Base-by-base conservation (phyloP, 2,888 invertebrate species). In the Baccha elongata region DNA sequence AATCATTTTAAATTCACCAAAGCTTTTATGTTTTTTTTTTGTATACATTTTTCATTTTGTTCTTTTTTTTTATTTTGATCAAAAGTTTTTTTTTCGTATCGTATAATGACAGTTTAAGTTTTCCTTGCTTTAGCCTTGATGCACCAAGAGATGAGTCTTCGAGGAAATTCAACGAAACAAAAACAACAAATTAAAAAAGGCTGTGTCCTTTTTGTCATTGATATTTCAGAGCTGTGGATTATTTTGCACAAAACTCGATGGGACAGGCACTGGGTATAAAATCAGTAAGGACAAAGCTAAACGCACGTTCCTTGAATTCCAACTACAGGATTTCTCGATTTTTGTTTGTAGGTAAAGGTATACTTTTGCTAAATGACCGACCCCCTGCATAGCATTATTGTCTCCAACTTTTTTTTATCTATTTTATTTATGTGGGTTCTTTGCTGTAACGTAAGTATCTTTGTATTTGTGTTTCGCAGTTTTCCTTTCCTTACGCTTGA, bases 1-100 rank as follows among this genome's bases (percentile, higher is more conserved):
- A 72, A 60, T 60, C 42, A 73, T 79, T 73, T 40, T 37, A 11
- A 21, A 78, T 50, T 48, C 23, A n/a, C 21, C 48, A 58, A 60
- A 60, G 60, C 19, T 32, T 62, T 62, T 37, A 60, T 65, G 65
- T 1, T 19, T 26, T 44, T 48, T 44, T 42, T 17, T 26, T 37
- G 42, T 35, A 23, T 23, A 17, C 6, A 6, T 35, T 2, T n/a
- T 13, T 13, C 7, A 1, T 21, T 55, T 1, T 19, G 0, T 40
- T 58, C 11, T 19, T 40, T 55, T 19, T 6, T 60, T 42, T 44
- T 19, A n/a, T n/a, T n/a, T 10, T 26, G 2, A 44, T 15, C 42
- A 60, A 8, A 29, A 17, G n/a, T 23, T 40, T 21, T 55, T 55
- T 40, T 5, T 26, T 55, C 2, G 17, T 11, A n/a, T 53, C 11